Base-by-base conservation (phyloP, 2,797 vertebrate genomes). In the Emys orbicularis region DNA sequence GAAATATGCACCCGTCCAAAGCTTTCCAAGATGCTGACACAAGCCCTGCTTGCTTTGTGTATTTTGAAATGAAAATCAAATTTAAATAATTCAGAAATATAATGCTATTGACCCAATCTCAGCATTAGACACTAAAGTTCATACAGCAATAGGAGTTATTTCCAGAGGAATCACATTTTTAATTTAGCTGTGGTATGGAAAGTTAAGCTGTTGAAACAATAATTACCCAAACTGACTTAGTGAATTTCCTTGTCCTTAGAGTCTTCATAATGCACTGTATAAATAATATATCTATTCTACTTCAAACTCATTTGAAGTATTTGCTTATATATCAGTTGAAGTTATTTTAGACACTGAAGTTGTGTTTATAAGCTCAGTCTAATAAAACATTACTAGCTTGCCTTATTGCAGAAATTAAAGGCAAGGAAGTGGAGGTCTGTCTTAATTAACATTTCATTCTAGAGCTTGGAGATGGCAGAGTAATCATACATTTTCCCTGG, bases 351-450 rank as follows among this genome's bases (percentile, higher is more conserved):
- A 59, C 31, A 90, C 76, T 61, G 87, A 90, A 0, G 11, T 54
- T 16, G 27, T 96, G 61, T 5, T 97, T 91, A 94, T 2, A 96
- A 87, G 89, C 68, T 91, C 87, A 91, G 49, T 85, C 88, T 96
- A 98, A 98, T 97, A 98, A 97, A 96, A 94, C 81, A 83, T 94
- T 93, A 94, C 95, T 94, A 94, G 92, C 80, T 97, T 92, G 97
- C 88, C 91, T 98, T 97, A 97, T 86, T 95, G 95, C 79, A 96
- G 94, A 97, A 98, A 98, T 98, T 96, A 98, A 98, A 98, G 90
- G 88, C 90, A 97, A 97, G 90, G 86, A 97, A 89, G 91, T 93
- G 81, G 81, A 94, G 29, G 54, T 44, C 44, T 95, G 85, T 4
- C 41, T 98, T 98, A 97, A 98, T 98, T 97, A 97, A 96, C 96